Evolutionary conservation across 2,888 invertebrate genomes (phyloP), one percentile per base, ranked within the genome.

Genomic region (Cinara cedri): DNA sequence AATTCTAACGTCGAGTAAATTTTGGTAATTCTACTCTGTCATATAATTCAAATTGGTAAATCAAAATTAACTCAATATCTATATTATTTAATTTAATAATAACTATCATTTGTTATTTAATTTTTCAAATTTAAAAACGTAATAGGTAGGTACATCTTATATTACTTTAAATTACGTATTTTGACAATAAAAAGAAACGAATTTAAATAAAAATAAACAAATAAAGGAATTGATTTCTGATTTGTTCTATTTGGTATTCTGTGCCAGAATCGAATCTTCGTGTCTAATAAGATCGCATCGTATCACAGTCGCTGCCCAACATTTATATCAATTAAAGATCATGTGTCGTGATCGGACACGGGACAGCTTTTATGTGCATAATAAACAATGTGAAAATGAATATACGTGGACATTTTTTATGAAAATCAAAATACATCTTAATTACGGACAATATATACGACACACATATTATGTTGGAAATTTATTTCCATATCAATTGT

Each of bases 281-380:
- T 57, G 76, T 46, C 60, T 76, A 76, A 76, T 76, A 76, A 76
- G 57, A 76, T 66, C 21, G 57, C 13, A 21, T 76, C 16, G 75
- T 26, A 66, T 51, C 51, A 65, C 65, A 54, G 42, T 55, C 75
- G 55, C 66, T 54, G 66, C 46, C 55, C 16, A 76, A 76, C 76
- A 76, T 76, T 76, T 68, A 68, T 76, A 76, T 76, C 76, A 76
- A 76, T 76, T 76, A 76, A 76, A 57, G 49, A 57, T 68, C 57
- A 57, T 68, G 76, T 68, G 68, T 68, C 66, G 16, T 49, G 11
- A n/a, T 68, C 26, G 60, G 42, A 66, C 68, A 68, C 24, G 51
- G 26, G 14, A 4, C 19, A 24, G 51, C 26, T 66, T 76, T 55
- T 55, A 75, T 66, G n/a, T 24, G 54, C 19, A 55, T 42, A 14